These are phyloP conservation scores for Halyomorpha halys DNA, from an alignment of 1,140 invertebrate species.

Conservation along the genomic window DNA sequence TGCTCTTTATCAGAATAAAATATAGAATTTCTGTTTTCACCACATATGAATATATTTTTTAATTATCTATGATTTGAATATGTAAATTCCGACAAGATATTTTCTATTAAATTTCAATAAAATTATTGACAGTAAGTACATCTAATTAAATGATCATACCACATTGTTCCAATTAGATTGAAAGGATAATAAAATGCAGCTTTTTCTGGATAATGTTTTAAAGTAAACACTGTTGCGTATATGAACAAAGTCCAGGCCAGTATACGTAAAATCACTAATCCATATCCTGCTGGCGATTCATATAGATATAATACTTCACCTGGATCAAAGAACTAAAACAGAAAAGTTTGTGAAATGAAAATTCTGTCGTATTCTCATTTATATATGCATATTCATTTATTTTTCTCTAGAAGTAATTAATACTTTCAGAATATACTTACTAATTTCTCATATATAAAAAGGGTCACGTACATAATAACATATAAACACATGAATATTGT, in stretches of 20 bases:
- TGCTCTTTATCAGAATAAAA: no score
- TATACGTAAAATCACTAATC: slow-evolving; percentile 63
- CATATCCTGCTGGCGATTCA: slow-evolving; percentile 79
- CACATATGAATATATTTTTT: no score
- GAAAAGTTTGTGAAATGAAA: no score
- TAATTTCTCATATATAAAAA: slow-evolving; percentile 69
- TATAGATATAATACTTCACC: slow-evolving; percentile 81
- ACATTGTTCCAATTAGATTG: slow-evolving; percentile 65
- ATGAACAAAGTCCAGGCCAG: slow-evolving; percentile 75
- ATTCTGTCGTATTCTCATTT: no score
- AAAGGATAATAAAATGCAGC: slow-evolving; percentile 60
- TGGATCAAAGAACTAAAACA: slow-evolving; percentile 67
- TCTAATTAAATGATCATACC: slow-evolving; percentile 41
- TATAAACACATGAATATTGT: slow-evolving; percentile 72
- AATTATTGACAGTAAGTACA: no score
- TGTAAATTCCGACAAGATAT: no score
- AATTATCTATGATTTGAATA: no score
- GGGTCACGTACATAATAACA: slow-evolving; percentile 50
- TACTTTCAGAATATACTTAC: slow-evolving; percentile 36
- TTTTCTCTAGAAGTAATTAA: no score
- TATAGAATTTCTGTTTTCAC: no score
- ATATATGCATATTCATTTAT: no score
- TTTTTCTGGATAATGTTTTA: slow-evolving; percentile 76
- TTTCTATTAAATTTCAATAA: no score
- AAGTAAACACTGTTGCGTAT: slow-evolving; percentile 67